Evolutionary conservation across 2,797 vertebrate genomes (phyloP).

Genomic region (Sphaeramia orbicularis): DNA sequence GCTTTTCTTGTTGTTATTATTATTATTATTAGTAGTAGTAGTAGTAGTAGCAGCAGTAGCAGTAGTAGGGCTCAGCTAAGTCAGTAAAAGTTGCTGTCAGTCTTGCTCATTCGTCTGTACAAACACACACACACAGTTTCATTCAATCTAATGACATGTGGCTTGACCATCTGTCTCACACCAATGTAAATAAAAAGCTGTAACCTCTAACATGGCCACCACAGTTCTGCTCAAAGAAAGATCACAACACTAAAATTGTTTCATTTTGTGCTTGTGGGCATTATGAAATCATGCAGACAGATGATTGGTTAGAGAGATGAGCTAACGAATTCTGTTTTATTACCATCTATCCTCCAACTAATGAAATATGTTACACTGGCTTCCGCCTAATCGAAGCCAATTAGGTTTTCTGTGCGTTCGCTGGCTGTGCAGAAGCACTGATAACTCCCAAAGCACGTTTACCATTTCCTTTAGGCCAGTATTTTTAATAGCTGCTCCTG

Average conservation of each 20-base stretch:
- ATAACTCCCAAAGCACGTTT: conserved; percentile 62
- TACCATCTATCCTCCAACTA: conserved; percentile 17
- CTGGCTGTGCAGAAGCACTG: conserved; percentile 36
- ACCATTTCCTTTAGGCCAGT: conserved; percentile 28
- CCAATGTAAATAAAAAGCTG: conserved; percentile 60
- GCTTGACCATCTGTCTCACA: conserved; percentile 59
- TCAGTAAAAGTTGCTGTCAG: conserved; percentile 42
- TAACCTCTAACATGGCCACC: conserved; percentile 36
- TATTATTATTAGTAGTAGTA: no score
- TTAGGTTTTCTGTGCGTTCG: conserved; percentile 44
- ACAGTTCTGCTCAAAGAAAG: no score
- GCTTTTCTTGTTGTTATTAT: no score
- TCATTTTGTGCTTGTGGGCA: conserved; percentile 25
- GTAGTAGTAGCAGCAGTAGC: conserved; percentile 9
- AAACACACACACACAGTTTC: neutral
- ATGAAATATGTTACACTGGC: conserved; percentile 67
- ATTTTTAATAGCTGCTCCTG: conserved; percentile 34
- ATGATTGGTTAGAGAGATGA: conserved; percentile 39
- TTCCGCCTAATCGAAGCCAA: conserved; percentile 70
- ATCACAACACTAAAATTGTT: conserved; percentile 15
- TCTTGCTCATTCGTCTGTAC: conserved; percentile 16
- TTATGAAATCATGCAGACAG: conserved; percentile 32
- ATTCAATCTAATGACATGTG: conserved; percentile 33
- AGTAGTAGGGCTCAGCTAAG: conserved; percentile 37
- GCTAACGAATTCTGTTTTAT: conserved; percentile 18